Base-by-base conservation (phyloP, 2,797 vertebrate genomes). In the Pipistrellus pygmaeus region DNA sequence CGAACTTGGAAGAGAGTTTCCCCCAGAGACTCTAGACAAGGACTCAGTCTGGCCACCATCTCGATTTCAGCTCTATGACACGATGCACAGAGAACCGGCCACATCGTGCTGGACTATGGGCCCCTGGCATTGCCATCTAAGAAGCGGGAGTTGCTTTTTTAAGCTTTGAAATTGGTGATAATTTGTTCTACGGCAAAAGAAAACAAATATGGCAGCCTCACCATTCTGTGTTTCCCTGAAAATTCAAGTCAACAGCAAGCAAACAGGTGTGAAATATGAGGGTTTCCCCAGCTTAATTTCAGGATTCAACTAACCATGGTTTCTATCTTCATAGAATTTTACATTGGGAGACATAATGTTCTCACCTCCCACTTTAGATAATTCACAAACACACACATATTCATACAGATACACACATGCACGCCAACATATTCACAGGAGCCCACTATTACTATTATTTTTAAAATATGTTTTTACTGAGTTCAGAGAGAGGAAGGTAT, bases 271-370 rank as follows among this genome's bases (percentile, higher is more conserved):
- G 46, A 85, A 46, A 69, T 25, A 55, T n/a, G 48, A 81, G 55
- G 48, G 27, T n/a, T n/a, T 80, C 15, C 27, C 15, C 5, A 21
- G n/a, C n/a, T 95, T 85, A 85, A 62, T 64, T 80, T 85, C 23
- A 88, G 35, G 35, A 71, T 32, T 72, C 76, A 80, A 73, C 41
- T 76, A 80, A 48, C 20, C 5, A n/a, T 32, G 55, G 69, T 20
- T 68, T 85, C 23, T 25, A 48, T 66, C 62, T 76, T 88, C 18
- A 68, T 14, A 27, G 82, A 73, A 95, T 51, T 93, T 68, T 87
- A 85, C 7, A 27, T 10, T 68, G 2, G 30, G 38, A 88, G 20
- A 83, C 12, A 41, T 11, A 68, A 88, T 73, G 90, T 71, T n/a
- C 25, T 76, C 69, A n/a, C 5, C 27, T 44, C 21, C 14, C 51